Percentiles rank a stretch among this genome's conserved stretches.
Conservation (phyloP, 2,888 invertebrate genomes). For the Xestia ashworthii region DNA sequence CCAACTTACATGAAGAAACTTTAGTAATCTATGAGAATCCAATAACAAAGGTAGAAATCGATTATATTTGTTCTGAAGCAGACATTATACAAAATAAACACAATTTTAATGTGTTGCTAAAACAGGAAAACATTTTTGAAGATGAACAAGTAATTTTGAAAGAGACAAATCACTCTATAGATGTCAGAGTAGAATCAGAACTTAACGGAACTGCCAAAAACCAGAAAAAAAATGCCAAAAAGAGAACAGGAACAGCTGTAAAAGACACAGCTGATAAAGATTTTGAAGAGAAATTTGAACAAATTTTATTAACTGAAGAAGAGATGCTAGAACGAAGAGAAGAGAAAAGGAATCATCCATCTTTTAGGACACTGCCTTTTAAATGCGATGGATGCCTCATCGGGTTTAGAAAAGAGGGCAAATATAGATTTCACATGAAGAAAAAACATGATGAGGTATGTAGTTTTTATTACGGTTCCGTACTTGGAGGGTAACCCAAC, state of each 20-base stretch:
- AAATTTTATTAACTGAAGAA: conserved; percentile 72
- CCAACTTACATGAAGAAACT: not conserved
- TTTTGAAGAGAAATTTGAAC: conserved; percentile 70
- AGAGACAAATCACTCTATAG: not conserved
- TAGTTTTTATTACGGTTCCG: not conserved
- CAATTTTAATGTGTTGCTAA: too few relatives aligned
- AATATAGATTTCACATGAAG: conserved; percentile 70
- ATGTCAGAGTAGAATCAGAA: conserved; percentile 4
- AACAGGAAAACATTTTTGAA: not conserved
- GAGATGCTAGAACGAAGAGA: conserved; percentile 77
- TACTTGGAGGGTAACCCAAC: too few relatives aligned
- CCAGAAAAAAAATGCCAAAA: not conserved
- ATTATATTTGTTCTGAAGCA: not conserved
- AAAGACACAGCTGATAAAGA: conserved; percentile 17
- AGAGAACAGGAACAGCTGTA: not conserved
- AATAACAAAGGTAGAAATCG: not conserved
- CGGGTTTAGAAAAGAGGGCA: conserved; percentile 75
- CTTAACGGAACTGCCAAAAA: not conserved
- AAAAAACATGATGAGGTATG: conserved; percentile 76
- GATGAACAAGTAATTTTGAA: not conserved
- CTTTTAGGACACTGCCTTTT: conserved; percentile 78
- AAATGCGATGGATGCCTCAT: conserved; percentile 80
- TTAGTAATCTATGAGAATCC: not conserved
- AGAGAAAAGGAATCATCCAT: conserved; percentile 76
- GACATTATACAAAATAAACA: not conserved